Evolutionary conservation across 2,113 vertebrate species (phyloP).

Genomic region (Orycteropus afer): DNA sequence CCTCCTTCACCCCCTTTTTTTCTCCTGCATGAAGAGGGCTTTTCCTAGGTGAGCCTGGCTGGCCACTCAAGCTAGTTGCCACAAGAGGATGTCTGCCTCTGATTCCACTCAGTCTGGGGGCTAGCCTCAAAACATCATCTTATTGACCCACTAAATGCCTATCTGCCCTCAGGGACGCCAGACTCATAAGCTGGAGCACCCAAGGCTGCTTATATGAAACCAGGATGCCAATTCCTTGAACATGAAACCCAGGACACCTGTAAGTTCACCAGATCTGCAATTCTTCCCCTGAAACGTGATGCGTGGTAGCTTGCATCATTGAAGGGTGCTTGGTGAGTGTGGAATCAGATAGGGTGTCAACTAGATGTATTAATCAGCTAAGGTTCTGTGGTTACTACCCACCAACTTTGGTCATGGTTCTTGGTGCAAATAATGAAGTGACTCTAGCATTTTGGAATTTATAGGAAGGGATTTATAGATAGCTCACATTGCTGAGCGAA

Average conservation of each 20-base stretch:
- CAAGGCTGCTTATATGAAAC: neutral
- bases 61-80: neutral
- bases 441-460: neutral
- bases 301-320: neutral
- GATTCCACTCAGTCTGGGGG: neutral
- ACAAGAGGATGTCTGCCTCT: neutral
- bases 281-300: neutral
- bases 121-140: neutral
- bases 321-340: neutral
- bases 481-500: neutral
- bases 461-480: neutral
- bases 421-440: neutral
- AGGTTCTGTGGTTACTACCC: neutral
- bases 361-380: neutral
- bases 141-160: neutral
- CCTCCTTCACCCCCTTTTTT: neutral
- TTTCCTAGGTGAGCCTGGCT: neutral
- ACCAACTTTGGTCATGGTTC: neutral
- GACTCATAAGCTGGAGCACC: neutral
- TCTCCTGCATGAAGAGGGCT: neutral
- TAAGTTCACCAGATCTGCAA: neutral
- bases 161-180: neutral
- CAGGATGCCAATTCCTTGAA: neutral
- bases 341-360: neutral
- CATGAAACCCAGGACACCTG: neutral